Evolutionary conservation across 1,140 invertebrate species (phyloP).

Genomic region (Drosophila murphyi): DNA sequence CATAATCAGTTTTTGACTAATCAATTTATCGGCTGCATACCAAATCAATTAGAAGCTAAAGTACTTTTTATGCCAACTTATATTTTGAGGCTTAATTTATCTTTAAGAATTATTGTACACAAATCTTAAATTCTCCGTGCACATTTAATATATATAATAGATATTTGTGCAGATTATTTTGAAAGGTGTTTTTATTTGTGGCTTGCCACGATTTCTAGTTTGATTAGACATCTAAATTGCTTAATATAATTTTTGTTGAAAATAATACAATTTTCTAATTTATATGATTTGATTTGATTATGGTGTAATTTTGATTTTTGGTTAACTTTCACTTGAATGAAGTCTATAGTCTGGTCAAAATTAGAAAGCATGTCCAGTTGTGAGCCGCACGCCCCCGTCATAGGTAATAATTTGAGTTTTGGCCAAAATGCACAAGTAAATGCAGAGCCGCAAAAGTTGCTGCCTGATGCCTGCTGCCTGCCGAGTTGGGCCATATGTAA

Average conservation of each 20-base stretch:
- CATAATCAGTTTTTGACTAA: not conserved
- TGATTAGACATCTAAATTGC: conserved; percentile 22
- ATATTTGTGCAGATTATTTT: too few species aligned
- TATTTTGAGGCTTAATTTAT: too few species aligned
- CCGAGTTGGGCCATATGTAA: conserved; percentile 53
- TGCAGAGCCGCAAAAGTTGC: not conserved
- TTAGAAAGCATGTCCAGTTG: conserved; percentile 68
- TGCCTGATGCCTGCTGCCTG: not conserved
- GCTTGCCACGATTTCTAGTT: not conserved
- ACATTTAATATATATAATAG: too few species aligned
- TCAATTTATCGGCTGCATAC: not conserved
- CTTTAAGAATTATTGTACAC: too few species aligned
- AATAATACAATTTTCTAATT: not conserved
- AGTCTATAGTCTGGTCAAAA: conserved; percentile 20
- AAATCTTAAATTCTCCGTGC: too few species aligned
- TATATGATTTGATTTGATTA: conserved; percentile 21
- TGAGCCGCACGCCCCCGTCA: conserved; percentile 51
- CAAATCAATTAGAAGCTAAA: not conserved
- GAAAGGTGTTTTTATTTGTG: too few species aligned
- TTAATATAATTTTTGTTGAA: not conserved
- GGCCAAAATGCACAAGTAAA: conserved; percentile 51
- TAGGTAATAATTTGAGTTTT: conserved; percentile 58
- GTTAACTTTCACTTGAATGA: conserved; percentile 48
- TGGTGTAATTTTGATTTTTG: conserved; percentile 11
- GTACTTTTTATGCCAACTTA: too few species aligned